Percentiles rank a stretch among this genome's conserved stretches.
phyloP scores from a whole-genome alignment of 2,888 invertebrate genomes.

The Psylliodes chrysocephalus region DNA sequence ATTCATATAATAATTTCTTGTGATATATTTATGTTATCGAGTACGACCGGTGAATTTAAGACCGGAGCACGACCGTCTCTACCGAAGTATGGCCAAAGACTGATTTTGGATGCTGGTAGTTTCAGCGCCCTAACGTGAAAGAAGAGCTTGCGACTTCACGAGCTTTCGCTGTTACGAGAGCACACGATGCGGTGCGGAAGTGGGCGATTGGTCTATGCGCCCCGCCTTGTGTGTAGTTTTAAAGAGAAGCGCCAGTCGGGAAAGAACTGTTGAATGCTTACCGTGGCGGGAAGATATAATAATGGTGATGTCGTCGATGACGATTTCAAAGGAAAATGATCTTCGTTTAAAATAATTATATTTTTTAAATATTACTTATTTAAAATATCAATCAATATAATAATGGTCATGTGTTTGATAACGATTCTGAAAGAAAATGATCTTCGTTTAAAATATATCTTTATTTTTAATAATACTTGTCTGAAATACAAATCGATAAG shows the following conservation, averaged over 20 bases:
- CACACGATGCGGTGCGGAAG: conserved; percentile 51
- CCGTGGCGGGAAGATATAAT: not conserved
- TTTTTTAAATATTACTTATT: no score
- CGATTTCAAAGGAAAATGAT: no score
- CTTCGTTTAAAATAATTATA: no score
- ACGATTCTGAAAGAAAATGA: no score
- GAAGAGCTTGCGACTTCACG: conserved; percentile 58
- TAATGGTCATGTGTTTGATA: no score
- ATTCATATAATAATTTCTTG: not conserved
- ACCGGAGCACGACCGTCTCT: conserved; percentile 42
- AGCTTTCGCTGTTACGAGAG: conserved; percentile 67
- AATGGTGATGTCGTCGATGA: no score
- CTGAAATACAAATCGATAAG: no score
- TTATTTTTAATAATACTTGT: no score
- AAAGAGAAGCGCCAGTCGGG: conserved; percentile 42
- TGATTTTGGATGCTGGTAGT: conserved; percentile 56
- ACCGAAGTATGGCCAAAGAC: conserved; percentile 53
- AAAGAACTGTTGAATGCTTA: not conserved
- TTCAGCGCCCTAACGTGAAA: conserved; percentile 48
- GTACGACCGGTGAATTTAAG: not conserved
- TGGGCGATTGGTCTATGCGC: conserved; percentile 40
- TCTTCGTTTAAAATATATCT: no score
- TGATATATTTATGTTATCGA: not conserved
- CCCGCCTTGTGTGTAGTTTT: conserved; percentile 41
- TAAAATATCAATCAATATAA: no score